These are phyloP conservation scores for Carassius auratus DNA, from an alignment of 2,113 vertebrate species.

Conservation along the genomic window DNA sequence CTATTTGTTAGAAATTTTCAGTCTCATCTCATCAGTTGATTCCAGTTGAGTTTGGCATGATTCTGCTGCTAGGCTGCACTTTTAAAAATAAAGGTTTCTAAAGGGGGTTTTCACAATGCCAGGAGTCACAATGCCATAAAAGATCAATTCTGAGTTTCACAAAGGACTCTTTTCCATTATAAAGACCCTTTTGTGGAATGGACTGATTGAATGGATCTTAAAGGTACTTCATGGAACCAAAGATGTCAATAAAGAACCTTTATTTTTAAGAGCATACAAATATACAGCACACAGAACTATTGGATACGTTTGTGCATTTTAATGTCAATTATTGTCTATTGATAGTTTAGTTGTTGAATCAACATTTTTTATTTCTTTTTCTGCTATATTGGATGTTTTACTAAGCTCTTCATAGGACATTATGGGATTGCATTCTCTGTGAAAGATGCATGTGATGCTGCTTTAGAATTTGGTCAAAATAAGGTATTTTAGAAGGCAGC, in stretches of 20 bases:
- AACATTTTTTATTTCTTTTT: background rate
- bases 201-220: no score
- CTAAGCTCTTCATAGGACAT: background rate
- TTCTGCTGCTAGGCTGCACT: background rate
- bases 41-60: background rate
- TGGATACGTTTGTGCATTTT: no score
- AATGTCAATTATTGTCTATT: background rate
- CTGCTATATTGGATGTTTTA: background rate
- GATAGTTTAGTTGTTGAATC: background rate
- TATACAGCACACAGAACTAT: background rate
- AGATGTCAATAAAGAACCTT: no score
- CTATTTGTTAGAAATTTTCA: background rate
- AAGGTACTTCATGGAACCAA: no score
- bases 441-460: background rate
- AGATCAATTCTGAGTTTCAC: no score
- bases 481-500: background rate
- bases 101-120: no score
- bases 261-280: background rate
- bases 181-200: no score
- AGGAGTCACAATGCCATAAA: no score
- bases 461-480: background rate
- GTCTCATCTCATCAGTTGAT: background rate
- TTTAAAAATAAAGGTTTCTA: no score
- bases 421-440: background rate
- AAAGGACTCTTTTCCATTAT: no score